Percentiles rank a stretch among this genome's conserved stretches.
Conservation (phyloP, 1,140 invertebrate genomes). For the Linepithema humile region DNA sequence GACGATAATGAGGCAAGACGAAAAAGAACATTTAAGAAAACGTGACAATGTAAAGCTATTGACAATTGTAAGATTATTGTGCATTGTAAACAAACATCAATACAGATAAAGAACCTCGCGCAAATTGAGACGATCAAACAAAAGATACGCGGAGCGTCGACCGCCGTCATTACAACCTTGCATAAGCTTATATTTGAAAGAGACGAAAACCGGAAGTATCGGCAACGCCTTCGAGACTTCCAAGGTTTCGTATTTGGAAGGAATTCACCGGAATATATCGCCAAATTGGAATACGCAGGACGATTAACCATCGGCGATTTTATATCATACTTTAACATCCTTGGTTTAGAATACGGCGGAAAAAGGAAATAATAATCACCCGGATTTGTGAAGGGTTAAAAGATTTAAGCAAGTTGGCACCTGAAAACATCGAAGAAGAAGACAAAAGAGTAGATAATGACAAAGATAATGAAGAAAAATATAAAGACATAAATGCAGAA, state of each 20-base stretch:
- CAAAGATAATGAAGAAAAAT: neutral
- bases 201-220: neutral
- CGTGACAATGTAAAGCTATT: no score
- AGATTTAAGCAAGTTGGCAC: neutral
- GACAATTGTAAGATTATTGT: no score
- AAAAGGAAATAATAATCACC: slow-evolving; percentile 9
- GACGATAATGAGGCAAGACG: no score
- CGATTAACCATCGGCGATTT: neutral
- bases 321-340: slow-evolving; percentile 19
- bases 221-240: slow-evolving; percentile 15
- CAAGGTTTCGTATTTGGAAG: neutral
- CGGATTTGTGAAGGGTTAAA: neutral
- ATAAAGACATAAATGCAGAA: no score
- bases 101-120: slow-evolving; percentile 10
- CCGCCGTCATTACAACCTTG: neutral
- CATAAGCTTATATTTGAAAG: slow-evolving; percentile 25
- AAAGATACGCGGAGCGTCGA: neutral
- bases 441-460: neutral
- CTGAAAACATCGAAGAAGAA: neutral
- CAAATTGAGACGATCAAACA: neutral
- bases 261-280: neutral
- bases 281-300: neutral
- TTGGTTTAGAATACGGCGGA: slow-evolving; percentile 13
- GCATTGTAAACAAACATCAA: no score
- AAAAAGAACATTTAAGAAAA: no score